A percentile compares a stretch with the other conserved stretches of the same genome.
These are phyloP conservation scores for Bombus balteatus DNA, from an alignment of 1,140 invertebrate genomes.

Conservation along the genomic window DNA sequence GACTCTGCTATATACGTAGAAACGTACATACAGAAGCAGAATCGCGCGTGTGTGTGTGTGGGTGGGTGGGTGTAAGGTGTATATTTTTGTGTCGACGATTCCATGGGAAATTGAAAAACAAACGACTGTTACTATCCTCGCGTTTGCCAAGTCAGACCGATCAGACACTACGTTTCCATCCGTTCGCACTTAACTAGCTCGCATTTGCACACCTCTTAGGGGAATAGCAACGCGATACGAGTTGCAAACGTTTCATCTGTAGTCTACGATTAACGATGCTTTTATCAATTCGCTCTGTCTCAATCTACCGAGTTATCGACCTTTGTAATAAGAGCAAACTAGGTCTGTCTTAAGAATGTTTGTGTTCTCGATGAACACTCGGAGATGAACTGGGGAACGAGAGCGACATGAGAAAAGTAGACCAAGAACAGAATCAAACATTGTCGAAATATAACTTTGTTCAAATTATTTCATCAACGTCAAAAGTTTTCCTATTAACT, in stretches of 20 bases:
- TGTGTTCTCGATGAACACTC: neutral
- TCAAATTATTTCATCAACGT: too few species aligned
- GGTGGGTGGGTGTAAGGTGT: too few species aligned
- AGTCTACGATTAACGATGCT: neutral
- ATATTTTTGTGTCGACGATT: neutral
- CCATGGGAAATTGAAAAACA: constrained; percentile 57
- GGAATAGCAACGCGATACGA: neutral
- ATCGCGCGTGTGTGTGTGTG: neutral
- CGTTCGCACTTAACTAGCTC: constrained; percentile 14
- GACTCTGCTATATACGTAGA: too few species aligned
- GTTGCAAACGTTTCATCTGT: neutral
- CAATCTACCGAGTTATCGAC: neutral
- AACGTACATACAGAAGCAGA: too few species aligned
- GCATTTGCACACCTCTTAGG: constrained; percentile 11
- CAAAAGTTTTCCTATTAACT: too few species aligned
- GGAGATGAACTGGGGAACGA: neutral
- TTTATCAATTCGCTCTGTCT: neutral
- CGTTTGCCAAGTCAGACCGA: constrained; percentile 48
- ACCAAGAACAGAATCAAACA: neutral
- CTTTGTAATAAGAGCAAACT: neutral
- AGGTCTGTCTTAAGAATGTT: neutral
- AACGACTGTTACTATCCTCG: constrained; percentile 43
- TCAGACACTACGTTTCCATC: neutral
- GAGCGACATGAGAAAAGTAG: neutral
- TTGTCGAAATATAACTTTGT: neutral